These are phyloP conservation scores for Pollachius pollachius DNA, from an alignment of 2,113 vertebrate genomes.

Conservation along the genomic window DNA sequence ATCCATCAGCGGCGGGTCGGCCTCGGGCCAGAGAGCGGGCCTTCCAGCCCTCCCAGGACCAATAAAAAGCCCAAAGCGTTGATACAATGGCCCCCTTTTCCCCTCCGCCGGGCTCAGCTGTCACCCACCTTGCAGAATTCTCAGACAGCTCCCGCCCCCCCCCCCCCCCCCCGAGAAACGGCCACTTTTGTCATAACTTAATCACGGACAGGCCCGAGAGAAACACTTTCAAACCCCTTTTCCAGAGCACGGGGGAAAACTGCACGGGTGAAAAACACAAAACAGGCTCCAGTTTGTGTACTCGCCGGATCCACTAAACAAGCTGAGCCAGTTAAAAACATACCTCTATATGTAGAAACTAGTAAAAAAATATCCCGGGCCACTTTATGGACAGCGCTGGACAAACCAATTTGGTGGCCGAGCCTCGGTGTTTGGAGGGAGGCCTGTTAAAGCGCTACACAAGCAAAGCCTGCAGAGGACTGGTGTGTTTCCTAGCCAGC, in stretches of 20 bases:
- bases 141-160: constrained; percentile 40
- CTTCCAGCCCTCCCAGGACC: constrained; percentile 52
- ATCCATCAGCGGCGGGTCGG: constrained; percentile 64
- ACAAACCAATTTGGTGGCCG: constrained; percentile 30
- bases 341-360: constrained; percentile 44
- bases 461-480: neutral
- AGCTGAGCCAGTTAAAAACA: constrained; percentile 41
- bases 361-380: constrained; percentile 36
- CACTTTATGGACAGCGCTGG: constrained; percentile 33
- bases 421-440: constrained; percentile 20
- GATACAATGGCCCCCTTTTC: constrained; percentile 66
- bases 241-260: constrained; percentile 26
- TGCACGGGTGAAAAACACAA: constrained; percentile 4
- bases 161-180: constrained; percentile 25
- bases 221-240: constrained; percentile 35
- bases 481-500: too few species aligned
- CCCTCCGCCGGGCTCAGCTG: constrained; percentile 31
- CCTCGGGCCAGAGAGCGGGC: constrained; percentile 49
- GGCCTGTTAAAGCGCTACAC: constrained; percentile 20
- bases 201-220: constrained; percentile 49
- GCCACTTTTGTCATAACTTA: constrained; percentile 59
- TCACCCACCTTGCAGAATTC: constrained; percentile 45
- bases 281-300: too few species aligned
- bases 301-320: constrained; percentile 15
- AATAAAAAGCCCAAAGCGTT: constrained; percentile 66